Percentiles rank a stretch among this genome's conserved stretches.
Conservation (phyloP, 2,888 invertebrate genomes). For the Eristalis arbustorum region DNA sequence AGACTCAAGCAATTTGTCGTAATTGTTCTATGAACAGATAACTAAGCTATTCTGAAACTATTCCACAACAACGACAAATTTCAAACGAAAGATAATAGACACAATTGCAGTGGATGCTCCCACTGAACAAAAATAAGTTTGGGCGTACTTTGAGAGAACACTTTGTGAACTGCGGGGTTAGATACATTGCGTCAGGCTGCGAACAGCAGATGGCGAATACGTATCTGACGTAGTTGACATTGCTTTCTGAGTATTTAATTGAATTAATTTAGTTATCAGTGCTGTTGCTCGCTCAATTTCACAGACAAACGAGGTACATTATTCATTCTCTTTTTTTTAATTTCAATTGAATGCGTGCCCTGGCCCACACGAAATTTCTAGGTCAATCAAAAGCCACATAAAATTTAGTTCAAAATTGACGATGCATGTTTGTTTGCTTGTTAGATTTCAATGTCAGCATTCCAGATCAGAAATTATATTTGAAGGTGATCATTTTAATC, state of each 20-base stretch:
- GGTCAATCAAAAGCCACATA: constrained; percentile 30
- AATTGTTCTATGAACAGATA: not conserved
- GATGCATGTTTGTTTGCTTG: not conserved
- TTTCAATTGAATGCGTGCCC: constrained; percentile 5
- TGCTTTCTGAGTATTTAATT: constrained; percentile 16
- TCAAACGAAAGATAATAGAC: constrained; percentile 7
- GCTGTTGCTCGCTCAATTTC: constrained; percentile 8
- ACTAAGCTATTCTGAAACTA: not conserved
- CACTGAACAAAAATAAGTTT: constrained; percentile 9
- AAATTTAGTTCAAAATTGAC: not conserved
- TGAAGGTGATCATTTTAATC: not conserved
- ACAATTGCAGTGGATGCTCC: constrained; percentile 21
- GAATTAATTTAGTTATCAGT: constrained; percentile 29
- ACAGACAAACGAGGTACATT: constrained; percentile 9
- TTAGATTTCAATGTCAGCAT: not conserved
- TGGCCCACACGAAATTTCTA: constrained; percentile 21
- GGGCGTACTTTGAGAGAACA: constrained; percentile 5
- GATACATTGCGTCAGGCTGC: not conserved
- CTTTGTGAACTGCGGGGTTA: not conserved
- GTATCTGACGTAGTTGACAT: constrained; percentile 5
- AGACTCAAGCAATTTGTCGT: not conserved
- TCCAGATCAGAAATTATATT: not conserved
- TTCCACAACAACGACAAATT: not conserved
- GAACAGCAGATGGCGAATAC: not conserved
- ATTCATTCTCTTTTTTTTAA: not conserved